Evolutionary conservation across 1,140 invertebrate genomes (phyloP).

Genomic region (Calosoma granatense): DNA sequence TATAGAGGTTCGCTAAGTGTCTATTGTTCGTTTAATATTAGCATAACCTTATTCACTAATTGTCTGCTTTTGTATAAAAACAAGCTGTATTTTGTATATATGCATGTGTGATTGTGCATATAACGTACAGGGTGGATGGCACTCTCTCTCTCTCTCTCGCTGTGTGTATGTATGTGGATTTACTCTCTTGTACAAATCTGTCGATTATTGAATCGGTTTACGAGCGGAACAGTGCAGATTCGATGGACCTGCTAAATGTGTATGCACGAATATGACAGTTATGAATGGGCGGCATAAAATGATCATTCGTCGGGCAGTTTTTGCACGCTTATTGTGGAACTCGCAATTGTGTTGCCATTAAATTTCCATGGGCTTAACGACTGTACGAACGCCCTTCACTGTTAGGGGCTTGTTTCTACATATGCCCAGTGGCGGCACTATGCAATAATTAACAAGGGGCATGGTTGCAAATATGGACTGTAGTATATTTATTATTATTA

Average conservation of each 20-base stretch:
- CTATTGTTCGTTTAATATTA: too few relatives aligned
- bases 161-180: too few relatives aligned
- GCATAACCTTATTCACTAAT: too few relatives aligned
- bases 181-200: conserved; percentile 25
- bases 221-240: too few relatives aligned
- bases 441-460: too few relatives aligned
- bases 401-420: background rate
- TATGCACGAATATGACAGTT: conserved; percentile 23
- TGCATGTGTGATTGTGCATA: background rate
- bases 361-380: conserved; percentile 24
- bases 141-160: too few relatives aligned
- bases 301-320: conserved; percentile 22
- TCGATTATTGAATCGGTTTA: conserved; percentile 26
- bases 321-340: conserved; percentile 14
- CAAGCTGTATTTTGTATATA: too few relatives aligned
- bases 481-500: too few relatives aligned
- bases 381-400: background rate
- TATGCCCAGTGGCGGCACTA: background rate
- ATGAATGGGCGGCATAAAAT: conserved; percentile 25
- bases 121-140: background rate
- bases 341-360: conserved; percentile 21
- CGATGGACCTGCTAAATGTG: too few relatives aligned
- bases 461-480: too few relatives aligned
- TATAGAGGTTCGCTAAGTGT: too few relatives aligned
- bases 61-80: too few relatives aligned